Conservation (phyloP, 1,140 invertebrate genomes). For the Drosophila truncata region DNA sequence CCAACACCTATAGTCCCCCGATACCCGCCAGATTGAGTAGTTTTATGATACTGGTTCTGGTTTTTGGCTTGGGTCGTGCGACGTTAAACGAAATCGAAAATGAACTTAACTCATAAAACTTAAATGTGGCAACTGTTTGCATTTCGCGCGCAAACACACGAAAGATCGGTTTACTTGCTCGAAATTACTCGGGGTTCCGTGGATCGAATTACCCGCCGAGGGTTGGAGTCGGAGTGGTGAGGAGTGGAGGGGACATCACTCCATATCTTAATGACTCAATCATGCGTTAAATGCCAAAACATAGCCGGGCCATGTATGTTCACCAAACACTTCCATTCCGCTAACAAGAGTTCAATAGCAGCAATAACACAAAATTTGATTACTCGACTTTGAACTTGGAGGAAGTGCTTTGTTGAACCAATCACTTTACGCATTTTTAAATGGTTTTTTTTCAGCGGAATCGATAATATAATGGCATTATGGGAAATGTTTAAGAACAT, state of each 20-base stretch:
- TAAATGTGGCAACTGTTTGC: conserved; percentile 55
- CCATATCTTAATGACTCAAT: conserved; percentile 52
- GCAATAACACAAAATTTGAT: conserved; percentile 35
- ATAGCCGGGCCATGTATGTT: conserved; percentile 15
- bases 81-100: conserved; percentile 47
- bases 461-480: not conserved
- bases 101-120: conserved; percentile 44
- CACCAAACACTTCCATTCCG: conserved; percentile 21
- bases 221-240: conserved; percentile 1
- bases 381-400: conserved; percentile 67
- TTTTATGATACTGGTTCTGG: conserved; percentile 47
- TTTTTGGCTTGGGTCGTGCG: conserved; percentile 19
- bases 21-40: conserved; percentile 1
- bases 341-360: conserved; percentile 65
- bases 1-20: conserved; percentile 26
- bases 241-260: conserved; percentile 5
- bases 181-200: conserved; percentile 26
- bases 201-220: conserved; percentile 28
- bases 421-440: not conserved
- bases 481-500: not conserved
- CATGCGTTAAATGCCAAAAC: conserved; percentile 62
- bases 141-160: conserved; percentile 53
- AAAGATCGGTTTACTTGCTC: conserved; percentile 65
- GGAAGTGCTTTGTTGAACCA: conserved; percentile 20
- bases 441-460: not conserved